phyloP scores from a whole-genome alignment of 2,888 invertebrate genomes.

The Neoitamus cyanurus region DNA sequence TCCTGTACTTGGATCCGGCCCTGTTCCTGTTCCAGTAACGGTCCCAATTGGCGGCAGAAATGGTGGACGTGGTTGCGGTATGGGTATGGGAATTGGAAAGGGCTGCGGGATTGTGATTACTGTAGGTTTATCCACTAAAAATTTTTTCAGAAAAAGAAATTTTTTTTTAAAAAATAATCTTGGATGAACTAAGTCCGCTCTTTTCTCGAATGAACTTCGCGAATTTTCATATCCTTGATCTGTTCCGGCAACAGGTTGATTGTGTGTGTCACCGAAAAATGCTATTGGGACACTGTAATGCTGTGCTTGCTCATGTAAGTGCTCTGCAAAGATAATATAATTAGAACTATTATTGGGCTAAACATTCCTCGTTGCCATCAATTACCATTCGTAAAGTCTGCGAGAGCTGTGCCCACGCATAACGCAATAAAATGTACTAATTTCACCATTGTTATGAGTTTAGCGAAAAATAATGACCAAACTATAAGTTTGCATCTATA shows the following conservation, averaged over 20 bases:
- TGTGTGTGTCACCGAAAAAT: background rate
- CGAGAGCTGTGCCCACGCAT: background rate
- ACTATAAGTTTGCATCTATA: background rate
- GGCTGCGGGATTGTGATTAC: conserved; percentile 26
- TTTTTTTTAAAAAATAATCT: conserved; percentile 25
- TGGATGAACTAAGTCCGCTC: background rate
- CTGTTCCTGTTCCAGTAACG: background rate
- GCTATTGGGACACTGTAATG: background rate
- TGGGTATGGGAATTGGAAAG: conserved; percentile 2
- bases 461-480: background rate
- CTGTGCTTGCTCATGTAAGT: background rate
- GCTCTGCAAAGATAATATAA: background rate
- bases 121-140: conserved; percentile 2
- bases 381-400: background rate
- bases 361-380: background rate
- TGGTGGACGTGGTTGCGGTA: conserved; percentile 3
- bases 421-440: background rate
- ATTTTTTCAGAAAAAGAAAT: background rate
- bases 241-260: background rate
- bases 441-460: background rate
- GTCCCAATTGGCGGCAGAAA: background rate
- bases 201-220: background rate
- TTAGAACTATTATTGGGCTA: background rate
- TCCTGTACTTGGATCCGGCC: background rate
- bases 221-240: background rate